Conservation (phyloP, 2,797 vertebrate species). For the Nyctalus aviator region DNA sequence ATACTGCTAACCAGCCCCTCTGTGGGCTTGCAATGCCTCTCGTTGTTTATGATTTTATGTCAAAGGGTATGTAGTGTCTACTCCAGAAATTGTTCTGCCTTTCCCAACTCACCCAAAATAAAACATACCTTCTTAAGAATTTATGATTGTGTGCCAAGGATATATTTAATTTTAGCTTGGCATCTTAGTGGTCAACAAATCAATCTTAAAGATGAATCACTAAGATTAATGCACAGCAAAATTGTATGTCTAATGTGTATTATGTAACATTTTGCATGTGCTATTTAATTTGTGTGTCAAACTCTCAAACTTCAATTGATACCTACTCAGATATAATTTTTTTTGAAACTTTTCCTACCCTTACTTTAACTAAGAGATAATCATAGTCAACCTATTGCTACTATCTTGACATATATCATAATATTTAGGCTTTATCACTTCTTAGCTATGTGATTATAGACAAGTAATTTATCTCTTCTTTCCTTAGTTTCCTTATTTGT, state of each 20-base stretch:
- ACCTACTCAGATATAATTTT: not conserved
- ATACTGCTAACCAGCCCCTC: not conserved
- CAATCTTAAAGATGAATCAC: not conserved
- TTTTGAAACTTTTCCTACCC: not conserved
- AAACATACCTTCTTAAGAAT: not conserved
- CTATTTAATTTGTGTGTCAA: constrained; percentile 16
- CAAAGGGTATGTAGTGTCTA: not conserved
- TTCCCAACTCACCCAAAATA: not conserved
- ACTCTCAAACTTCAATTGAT: not conserved
- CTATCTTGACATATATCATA: constrained; percentile 2
- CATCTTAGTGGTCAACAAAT: not conserved
- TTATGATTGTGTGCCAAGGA: not conserved
- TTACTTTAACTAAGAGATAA: constrained; percentile 41
- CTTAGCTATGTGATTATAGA: not conserved
- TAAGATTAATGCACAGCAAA: not conserved
- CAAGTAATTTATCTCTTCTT: not conserved
- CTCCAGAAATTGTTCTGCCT: not conserved
- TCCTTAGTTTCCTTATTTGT: constrained; percentile 26
- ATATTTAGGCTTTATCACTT: not conserved
- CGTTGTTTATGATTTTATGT: not conserved
- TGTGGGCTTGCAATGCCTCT: not conserved
- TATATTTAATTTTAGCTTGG: not conserved
- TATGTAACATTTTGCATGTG: not conserved
- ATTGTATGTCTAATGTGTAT: not conserved
- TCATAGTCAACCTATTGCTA: not conserved